A percentile compares a stretch with the other conserved stretches of the same genome.
Evolutionary conservation across 2,797 vertebrate species (phyloP).

Genomic region (Macroramphosus scolopax): DNA sequence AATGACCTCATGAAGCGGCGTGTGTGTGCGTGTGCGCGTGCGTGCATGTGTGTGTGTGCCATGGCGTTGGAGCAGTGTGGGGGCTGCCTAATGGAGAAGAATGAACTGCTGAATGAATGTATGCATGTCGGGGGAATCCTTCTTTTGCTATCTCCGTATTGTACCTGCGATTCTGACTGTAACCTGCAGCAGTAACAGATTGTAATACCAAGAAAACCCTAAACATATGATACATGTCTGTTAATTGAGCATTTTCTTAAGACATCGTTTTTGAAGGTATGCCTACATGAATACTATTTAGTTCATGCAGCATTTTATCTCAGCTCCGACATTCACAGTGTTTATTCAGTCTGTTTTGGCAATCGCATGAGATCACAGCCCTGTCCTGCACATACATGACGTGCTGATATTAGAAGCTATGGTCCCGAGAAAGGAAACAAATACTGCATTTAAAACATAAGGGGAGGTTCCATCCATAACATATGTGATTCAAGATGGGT

Average conservation of each 20-base stretch:
- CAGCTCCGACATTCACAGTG: too few species aligned
- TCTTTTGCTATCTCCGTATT: conserved; percentile 23
- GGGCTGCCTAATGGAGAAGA: conserved; percentile 52
- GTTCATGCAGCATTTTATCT: too few species aligned
- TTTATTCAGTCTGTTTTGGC: neutral
- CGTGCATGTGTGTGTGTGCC: conserved; percentile 20
- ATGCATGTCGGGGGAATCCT: conserved; percentile 35
- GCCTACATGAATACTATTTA: too few species aligned
- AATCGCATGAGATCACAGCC: neutral
- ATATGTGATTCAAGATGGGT: too few species aligned
- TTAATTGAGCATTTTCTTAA: neutral
- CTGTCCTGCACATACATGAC: neutral
- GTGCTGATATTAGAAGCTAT: conserved; percentile 1
- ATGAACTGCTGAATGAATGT: conserved; percentile 53
- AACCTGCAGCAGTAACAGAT: conserved; percentile 4
- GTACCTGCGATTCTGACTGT: conserved; percentile 13
- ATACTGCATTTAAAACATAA: too few species aligned
- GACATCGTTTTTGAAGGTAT: neutral
- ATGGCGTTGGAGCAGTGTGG: conserved; percentile 51
- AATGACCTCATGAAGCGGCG: conserved; percentile 60
- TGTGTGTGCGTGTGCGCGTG: conserved; percentile 27
- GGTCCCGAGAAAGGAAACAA: neutral
- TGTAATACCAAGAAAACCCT: conserved; percentile 12
- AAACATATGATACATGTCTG: conserved; percentile 8
- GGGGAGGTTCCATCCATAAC: too few species aligned